Conservation (phyloP, 2,797 vertebrate genomes). For the Odontamblyopus lacepedii region DNA sequence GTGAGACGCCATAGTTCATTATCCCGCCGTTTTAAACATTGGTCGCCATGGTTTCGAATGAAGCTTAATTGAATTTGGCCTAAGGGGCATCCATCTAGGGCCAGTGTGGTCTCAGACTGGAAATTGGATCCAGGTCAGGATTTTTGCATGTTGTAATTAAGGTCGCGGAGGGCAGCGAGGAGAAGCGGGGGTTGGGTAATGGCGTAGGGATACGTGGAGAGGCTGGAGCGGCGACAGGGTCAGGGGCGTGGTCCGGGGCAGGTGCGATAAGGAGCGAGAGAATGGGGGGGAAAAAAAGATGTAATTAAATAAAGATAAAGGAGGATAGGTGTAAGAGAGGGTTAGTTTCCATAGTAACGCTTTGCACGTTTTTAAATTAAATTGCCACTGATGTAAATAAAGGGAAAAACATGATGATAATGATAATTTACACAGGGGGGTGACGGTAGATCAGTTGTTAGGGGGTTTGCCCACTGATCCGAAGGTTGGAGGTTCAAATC, state of each 20-base stretch:
- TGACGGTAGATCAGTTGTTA: too few species aligned
- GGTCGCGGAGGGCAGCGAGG: conserved; percentile 46
- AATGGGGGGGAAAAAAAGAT: neutral
- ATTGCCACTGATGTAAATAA: too few species aligned
- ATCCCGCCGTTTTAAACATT: conserved; percentile 6
- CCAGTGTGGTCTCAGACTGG: conserved; percentile 50
- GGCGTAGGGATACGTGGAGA: neutral
- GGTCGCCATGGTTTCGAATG: conserved; percentile 43
- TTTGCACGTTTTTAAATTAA: neutral
- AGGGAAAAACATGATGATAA: too few species aligned
- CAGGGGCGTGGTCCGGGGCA: neutral
- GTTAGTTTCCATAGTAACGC: neutral
- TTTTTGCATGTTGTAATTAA: conserved; percentile 75
- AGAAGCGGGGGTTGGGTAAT: conserved; percentile 13
- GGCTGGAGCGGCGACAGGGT: neutral
- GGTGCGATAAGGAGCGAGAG: conserved; percentile 3
- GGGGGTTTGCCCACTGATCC: too few species aligned
- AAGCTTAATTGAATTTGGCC: conserved; percentile 66
- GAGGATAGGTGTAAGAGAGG: neutral
- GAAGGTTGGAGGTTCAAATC: too few species aligned
- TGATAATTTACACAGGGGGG: too few species aligned
- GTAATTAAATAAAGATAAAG: neutral
- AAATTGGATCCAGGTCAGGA: conserved; percentile 69
- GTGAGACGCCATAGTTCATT: conserved; percentile 24
- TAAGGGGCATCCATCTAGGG: conserved; percentile 59